Evolutionary conservation across 2,888 invertebrate species (phyloP).

Genomic region (Drosophila yooni): DNA sequence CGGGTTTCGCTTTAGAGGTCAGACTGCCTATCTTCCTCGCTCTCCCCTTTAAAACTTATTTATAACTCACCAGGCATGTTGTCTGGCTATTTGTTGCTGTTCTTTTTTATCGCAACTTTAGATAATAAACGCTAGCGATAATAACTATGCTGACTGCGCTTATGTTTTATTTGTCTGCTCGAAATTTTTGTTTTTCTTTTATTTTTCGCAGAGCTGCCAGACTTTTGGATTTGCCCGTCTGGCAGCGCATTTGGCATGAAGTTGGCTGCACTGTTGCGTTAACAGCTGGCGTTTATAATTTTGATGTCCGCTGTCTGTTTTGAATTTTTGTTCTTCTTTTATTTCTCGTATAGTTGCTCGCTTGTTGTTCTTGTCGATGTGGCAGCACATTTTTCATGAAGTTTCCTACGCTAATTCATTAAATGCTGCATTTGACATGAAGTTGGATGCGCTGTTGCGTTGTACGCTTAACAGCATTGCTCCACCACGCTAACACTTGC

Average conservation of each 20-base stretch:
- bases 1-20: slow-evolving; percentile 39
- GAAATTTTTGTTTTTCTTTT: slow-evolving; percentile 48
- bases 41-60: background rate
- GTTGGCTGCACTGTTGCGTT: slow-evolving; percentile 27
- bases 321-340: background rate
- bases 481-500: slow-evolving; percentile 1
- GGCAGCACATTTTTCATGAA: slow-evolving; percentile 1
- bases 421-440: slow-evolving; percentile 1
- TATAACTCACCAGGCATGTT: slow-evolving; percentile 71
- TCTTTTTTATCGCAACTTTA: slow-evolving; percentile 60
- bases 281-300: background rate
- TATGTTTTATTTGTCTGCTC: slow-evolving; percentile 28
- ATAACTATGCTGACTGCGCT: slow-evolving; percentile 24
- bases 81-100: slow-evolving; percentile 9
- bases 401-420: background rate
- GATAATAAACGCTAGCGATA: slow-evolving; percentile 67
- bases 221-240: slow-evolving; percentile 6
- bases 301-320: background rate
- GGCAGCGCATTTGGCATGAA: slow-evolving; percentile 26
- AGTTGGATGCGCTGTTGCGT: slow-evolving; percentile 24
- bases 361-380: background rate
- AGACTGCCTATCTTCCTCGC: background rate
- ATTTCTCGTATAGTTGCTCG: slow-evolving; percentile 24
- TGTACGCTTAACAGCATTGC: slow-evolving; percentile 20
- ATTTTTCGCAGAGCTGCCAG: slow-evolving; percentile 32